Conservation (phyloP, 1,140 invertebrate genomes). For the Sminthurinus signatus region DNA sequence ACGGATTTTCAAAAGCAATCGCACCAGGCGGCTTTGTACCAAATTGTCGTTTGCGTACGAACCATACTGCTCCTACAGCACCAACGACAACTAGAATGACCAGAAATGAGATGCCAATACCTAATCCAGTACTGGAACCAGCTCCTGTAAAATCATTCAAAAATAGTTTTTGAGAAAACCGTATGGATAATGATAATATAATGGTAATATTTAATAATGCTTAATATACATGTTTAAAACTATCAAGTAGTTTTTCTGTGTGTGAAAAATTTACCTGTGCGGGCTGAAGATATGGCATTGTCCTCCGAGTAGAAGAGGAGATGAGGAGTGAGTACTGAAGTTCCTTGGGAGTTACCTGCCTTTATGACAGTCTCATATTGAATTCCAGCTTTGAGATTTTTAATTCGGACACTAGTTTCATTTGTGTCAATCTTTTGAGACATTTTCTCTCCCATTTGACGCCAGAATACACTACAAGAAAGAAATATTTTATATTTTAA, state of each 20-base stretch:
- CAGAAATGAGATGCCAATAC: constrained; percentile 35
- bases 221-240: no score
- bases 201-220: no score
- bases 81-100: constrained; percentile 51
- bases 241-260: no score
- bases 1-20: constrained; percentile 78
- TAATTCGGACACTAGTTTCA: constrained; percentile 59
- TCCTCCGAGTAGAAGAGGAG: constrained; percentile 64
- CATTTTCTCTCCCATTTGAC: constrained; percentile 47
- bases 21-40: constrained; percentile 54
- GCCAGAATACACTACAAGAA: constrained; percentile 50
- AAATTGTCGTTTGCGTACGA: constrained; percentile 57
- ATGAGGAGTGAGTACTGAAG: constrained; percentile 63
- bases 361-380: constrained; percentile 73
- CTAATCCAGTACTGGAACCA: constrained; percentile 33
- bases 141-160: constrained; percentile 2
- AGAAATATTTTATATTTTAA: no score
- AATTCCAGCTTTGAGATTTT: constrained; percentile 60
- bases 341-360: constrained; percentile 70
- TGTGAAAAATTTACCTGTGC: constrained; percentile 47
- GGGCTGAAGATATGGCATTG: constrained; percentile 58
- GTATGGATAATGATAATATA: neutral
- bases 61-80: constrained; percentile 58
- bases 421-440: constrained; percentile 62
- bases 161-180: no score